These are phyloP conservation scores for Psammodynastes pulverulentus DNA, from an alignment of 2,113 vertebrate species.

Conservation along the genomic window DNA sequence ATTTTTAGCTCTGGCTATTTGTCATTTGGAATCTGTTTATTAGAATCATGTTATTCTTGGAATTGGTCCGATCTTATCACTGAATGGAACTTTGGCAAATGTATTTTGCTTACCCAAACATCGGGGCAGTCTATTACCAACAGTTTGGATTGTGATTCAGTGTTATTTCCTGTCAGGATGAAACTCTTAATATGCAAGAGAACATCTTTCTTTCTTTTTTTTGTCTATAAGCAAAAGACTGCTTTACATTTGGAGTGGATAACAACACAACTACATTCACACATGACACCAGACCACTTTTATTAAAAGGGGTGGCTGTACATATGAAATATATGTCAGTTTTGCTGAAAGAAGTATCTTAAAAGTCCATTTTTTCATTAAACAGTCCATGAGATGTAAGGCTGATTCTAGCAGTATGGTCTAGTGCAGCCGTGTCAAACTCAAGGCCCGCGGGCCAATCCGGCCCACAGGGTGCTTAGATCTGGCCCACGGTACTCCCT, in stretches of 20 bases:
- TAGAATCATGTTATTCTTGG: conserved; percentile 21
- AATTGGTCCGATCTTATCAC: conserved; percentile 19
- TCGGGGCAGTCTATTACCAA: accelerated
- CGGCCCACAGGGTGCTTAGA: too few species aligned
- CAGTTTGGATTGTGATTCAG: not conserved
- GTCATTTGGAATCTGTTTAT: conserved; percentile 7
- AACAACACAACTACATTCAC: not conserved
- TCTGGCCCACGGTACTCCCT: too few species aligned
- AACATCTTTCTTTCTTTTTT: not conserved
- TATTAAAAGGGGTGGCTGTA: not conserved
- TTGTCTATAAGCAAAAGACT: not conserved
- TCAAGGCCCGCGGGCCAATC: too few species aligned
- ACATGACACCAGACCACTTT: not conserved
- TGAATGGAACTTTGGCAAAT: conserved; percentile 31
- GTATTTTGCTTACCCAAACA: not conserved
- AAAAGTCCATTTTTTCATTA: not conserved
- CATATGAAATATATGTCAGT: not conserved
- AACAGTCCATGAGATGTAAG: not conserved
- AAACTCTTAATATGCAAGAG: not conserved
- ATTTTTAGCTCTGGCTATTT: conserved; percentile 13
- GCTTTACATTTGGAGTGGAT: not conserved
- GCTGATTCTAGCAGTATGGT: not conserved
- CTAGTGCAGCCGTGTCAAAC: too few species aligned
- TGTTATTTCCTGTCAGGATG: not conserved
- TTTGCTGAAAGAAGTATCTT: not conserved